A percentile compares a stretch with the other conserved stretches of the same genome.
Evolutionary conservation across 37 sponge, comb jelly and placozoan genomes (phyloP).

Genomic region (Cliona cf. orientalis): DNA sequence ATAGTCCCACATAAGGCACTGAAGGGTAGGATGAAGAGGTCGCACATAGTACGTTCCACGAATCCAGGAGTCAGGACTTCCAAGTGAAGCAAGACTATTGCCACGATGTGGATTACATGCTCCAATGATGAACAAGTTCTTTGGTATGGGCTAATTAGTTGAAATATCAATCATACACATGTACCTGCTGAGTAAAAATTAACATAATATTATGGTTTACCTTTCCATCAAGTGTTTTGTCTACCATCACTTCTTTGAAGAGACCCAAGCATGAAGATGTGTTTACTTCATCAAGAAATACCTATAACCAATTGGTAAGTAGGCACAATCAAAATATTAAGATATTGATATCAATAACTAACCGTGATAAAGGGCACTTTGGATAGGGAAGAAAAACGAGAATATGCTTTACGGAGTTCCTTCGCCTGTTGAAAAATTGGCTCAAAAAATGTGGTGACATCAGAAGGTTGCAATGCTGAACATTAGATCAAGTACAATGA

Average conservation of each 20-base stretch:
- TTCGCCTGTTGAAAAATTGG: slow-evolving; percentile 51
- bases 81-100: slow-evolving; percentile 44
- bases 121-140: slow-evolving; percentile 77
- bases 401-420: slow-evolving; percentile 19
- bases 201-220: no score
- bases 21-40: slow-evolving; percentile 79
- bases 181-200: not conserved
- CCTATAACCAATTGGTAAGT: slow-evolving; percentile 7
- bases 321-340: not conserved
- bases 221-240: slow-evolving; percentile 76
- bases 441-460: slow-evolving; percentile 55
- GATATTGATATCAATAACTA: not conserved
- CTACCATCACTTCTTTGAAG: slow-evolving; percentile 89
- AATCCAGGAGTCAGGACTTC: slow-evolving; percentile 65
- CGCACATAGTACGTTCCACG: slow-evolving; percentile 80
- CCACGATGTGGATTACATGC: slow-evolving; percentile 92
- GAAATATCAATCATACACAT: not conserved
- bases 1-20: slow-evolving; percentile 84
- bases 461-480: slow-evolving; percentile 57
- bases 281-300: slow-evolving; percentile 90
- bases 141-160: slow-evolving; percentile 53
- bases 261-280: slow-evolving; percentile 91
- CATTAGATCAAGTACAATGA: not conserved
- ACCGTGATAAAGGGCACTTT: slow-evolving; percentile 69
- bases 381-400: not conserved